Evolutionary conservation across 2,113 vertebrate genomes (phyloP), one percentile per base, ranked within the genome.

Genomic region (Ptyas mucosa): DNA sequence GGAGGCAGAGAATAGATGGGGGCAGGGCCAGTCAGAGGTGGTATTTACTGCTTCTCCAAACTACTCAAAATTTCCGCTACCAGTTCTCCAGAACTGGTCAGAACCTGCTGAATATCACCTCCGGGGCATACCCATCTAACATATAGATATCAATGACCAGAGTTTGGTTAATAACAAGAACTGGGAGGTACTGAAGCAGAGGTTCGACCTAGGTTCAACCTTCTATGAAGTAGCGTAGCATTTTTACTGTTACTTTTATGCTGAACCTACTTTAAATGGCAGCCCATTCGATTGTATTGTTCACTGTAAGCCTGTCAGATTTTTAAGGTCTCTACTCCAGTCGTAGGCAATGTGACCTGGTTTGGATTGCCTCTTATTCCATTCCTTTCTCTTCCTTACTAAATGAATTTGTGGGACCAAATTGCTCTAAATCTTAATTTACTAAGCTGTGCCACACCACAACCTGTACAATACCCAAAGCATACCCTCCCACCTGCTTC

Each of bases 351-450:
- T 51, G 46, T 52, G 23, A 26, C 14, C 21, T 87, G 46, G 43
- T 24, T 87, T 87, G 49, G 43, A 51, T 52, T 15, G 43, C 15
- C 20, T 88, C 8, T 55, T 53, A 54, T 54, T 53, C 51, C 0
- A 1, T 88, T 53, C 52, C 18, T 11, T 88, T 53, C 29, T 12
- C 26, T 14, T 51, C 20, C 46, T 24, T 51, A 52, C 21, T 55
- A 64, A 92, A 75, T n/a, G 10, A 85, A 23, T 39, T 23, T 86
- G 3, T 26, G 21, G 34, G 26, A 64, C 12, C 18, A 46, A 46
- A 92, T 34, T 85, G 12, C 9, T 58, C 49, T 12, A 89, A 81
- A 90, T 52, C 54, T 64, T 92, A 29, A 92, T 92, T 92, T 89
- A 51, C 43, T 61, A 20, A 81, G 34, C 15, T 20, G 69, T 81